These are phyloP conservation scores for Andrena trimmerana DNA, from an alignment of 2,888 invertebrate genomes.

Conservation along the genomic window DNA sequence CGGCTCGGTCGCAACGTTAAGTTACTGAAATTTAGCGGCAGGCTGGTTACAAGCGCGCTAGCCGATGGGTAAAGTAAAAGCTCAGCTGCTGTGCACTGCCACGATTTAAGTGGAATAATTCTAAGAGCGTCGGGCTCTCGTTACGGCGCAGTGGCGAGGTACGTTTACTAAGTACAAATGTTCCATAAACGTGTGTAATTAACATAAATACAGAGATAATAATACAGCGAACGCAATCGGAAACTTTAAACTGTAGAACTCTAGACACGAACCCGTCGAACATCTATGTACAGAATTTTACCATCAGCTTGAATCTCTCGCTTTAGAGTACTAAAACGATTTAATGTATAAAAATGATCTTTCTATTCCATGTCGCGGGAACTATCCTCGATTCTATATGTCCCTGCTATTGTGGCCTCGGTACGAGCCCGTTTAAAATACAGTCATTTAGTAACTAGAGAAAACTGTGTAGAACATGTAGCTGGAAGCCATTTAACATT, in stretches of 20 bases:
- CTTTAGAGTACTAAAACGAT: background rate
- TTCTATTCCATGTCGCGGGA: background rate
- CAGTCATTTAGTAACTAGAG: conserved; percentile 18
- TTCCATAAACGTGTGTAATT: conserved; percentile 47
- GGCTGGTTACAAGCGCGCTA: conserved; percentile 3
- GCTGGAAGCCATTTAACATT: conserved; percentile 66
- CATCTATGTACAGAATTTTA: conserved; percentile 36
- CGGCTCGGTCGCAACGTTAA: background rate
- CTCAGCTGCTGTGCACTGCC: conserved; percentile 5
- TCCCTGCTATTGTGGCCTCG: conserved; percentile 14
- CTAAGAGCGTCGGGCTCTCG: conserved; percentile 15
- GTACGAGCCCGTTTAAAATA: conserved; percentile 33
- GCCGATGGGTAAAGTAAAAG: conserved; percentile 1
- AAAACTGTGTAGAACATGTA: conserved; percentile 52
- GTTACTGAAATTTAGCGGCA: background rate
- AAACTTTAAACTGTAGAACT: conserved; percentile 34
- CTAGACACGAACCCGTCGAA: conserved; percentile 39
- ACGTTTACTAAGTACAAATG: conserved; percentile 72
- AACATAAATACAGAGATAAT: conserved; percentile 41
- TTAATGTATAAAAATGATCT: conserved; percentile 5
- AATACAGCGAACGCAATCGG: conserved; percentile 27
- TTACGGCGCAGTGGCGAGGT: conserved; percentile 50
- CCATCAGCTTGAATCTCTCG: background rate
- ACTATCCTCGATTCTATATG: conserved; percentile 14
- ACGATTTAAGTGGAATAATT: conserved; percentile 14